A percentile compares a stretch with the other conserved stretches of the same genome.
phyloP scores from a whole-genome alignment of 2,888 invertebrate genomes.

The Graphium colonna region DNA sequence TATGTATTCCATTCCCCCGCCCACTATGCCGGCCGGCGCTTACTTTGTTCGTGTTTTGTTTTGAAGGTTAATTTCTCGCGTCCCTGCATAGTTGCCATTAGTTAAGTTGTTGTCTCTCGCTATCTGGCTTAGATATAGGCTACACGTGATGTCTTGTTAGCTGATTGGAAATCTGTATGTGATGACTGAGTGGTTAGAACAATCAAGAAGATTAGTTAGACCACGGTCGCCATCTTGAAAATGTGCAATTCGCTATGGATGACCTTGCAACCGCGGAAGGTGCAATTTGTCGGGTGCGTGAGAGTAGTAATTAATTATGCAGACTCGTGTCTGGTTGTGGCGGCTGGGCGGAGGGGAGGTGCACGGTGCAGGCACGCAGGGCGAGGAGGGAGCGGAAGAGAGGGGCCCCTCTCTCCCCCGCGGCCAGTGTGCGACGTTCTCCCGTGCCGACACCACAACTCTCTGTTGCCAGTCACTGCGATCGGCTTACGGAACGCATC shows the following conservation, averaged over 20 bases:
- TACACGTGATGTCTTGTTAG: constrained; percentile 33
- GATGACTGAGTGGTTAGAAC: no score
- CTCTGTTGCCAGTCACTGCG: constrained; percentile 64
- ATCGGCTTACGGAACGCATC: constrained; percentile 68
- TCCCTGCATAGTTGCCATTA: no score
- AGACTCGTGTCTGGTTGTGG: constrained; percentile 66
- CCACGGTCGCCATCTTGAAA: no score
- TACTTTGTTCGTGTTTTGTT: constrained; percentile 74
- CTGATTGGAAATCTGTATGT: no score
- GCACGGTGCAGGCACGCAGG: constrained; percentile 25
- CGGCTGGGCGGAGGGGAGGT: constrained; percentile 27
- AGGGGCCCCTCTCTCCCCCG: constrained; percentile 48
- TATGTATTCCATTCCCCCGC: no score
- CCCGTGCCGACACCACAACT: constrained; percentile 72
- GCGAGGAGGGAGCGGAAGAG: constrained; percentile 31
- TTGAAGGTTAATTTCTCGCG: constrained; percentile 77
- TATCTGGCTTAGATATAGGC: no score
- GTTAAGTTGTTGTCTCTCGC: no score
- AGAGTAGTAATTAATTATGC: constrained; percentile 74
- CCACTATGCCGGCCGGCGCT: constrained; percentile 60
- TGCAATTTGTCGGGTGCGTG: constrained; percentile 47
- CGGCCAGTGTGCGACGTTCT: constrained; percentile 31
- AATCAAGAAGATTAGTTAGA: no score
- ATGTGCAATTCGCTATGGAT: constrained; percentile 28
- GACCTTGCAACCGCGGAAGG: constrained; percentile 70